Evolutionary conservation across 2,797 vertebrate species (phyloP), one percentile per base, ranked within the genome.

Genomic region (Parambassis ranga): DNA sequence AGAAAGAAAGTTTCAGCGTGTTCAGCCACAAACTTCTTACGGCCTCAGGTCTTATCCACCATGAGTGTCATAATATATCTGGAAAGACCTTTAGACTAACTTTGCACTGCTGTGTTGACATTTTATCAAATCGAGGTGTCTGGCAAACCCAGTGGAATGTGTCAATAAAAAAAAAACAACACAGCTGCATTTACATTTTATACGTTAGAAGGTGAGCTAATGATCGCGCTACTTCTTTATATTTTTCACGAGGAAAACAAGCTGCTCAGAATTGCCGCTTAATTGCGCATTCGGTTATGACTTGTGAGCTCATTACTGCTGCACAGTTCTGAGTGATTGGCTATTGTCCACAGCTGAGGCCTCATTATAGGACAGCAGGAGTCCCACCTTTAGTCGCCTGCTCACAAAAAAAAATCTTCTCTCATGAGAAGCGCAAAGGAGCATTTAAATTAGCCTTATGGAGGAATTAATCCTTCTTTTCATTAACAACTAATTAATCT

Each of bases 401-500:
- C 42, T 60, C 31, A 55, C 35, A 70, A 31, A 35, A 60, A 70
- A 31, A 35, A 60, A 28, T 66, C 18, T 10, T 19, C 49, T 63
- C 62, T 42, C 37, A 53, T 33, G 59, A 72, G 65, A 46, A 71
- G 19, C 33, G 49, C 49, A 60, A 43, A 81, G 73, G 56, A 68
- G 81, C 39, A 74, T 82, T 82, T 69, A 60, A 74, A 79, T 80
- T 65, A 79, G 71, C 48, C 51, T 71, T 61, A 36, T 75, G 56
- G 33, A 75, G 48, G 48, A 86, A 84, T 83, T 76, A 82, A 85
- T 69, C 81, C 75, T 82, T 77, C 38, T 79, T 85, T 83, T 83
- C 62, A 84, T 83, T 77, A 81, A 81, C 70, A 75, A 23, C 48
- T 61, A 81, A 83, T 89, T 81, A 84, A 87, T 89, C 41, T 36